Conservation (phyloP, 2,797 vertebrate species). For the Spinus olivaceus region DNA sequence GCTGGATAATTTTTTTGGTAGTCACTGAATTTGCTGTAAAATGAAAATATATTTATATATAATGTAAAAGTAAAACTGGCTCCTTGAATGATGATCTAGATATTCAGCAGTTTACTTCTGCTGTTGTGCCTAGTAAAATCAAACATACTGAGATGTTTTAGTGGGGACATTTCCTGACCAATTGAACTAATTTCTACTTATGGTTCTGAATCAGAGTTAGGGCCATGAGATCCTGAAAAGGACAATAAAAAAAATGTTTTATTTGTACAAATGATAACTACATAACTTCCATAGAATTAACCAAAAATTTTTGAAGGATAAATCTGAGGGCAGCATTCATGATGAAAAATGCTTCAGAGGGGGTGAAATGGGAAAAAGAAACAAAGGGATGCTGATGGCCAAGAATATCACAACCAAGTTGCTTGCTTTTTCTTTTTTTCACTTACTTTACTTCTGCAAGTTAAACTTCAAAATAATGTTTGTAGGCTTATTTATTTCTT, state of each 20-base stretch:
- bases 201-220: not conserved
- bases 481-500: not conserved
- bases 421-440: not conserved
- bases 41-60: not conserved
- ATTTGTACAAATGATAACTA: not conserved
- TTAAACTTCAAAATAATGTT: not conserved
- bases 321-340: not conserved
- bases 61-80: not conserved
- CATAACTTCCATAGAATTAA: not conserved
- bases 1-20: not conserved
- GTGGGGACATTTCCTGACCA: not conserved
- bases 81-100: not conserved
- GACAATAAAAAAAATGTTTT: not conserved
- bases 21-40: not conserved
- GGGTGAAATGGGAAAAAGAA: not conserved
- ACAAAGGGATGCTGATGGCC: not conserved
- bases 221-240: not conserved
- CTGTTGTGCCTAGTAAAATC: not conserved
- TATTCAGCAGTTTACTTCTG: not conserved
- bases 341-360: not conserved
- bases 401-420: not conserved
- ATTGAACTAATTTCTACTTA: not conserved
- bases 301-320: not conserved
- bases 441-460: not conserved
- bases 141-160: not conserved